phyloP scores from a whole-genome alignment of 2,888 invertebrate genomes.

The Rhamnusium bicolor region DNA sequence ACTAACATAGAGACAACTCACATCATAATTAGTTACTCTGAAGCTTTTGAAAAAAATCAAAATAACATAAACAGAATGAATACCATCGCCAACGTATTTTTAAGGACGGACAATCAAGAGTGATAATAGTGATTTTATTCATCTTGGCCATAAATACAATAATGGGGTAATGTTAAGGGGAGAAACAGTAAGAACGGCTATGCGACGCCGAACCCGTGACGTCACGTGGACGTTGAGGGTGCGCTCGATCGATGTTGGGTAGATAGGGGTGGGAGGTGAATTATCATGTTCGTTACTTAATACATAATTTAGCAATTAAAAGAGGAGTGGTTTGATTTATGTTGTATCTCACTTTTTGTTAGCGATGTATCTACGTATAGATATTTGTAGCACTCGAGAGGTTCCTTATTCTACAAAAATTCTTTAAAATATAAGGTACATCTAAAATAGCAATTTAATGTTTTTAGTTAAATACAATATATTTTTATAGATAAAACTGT shows the following conservation, averaged over 20 bases:
- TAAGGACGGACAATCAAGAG: background rate
- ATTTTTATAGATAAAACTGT: too few species aligned
- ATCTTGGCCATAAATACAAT: background rate
- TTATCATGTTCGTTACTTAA: constrained; percentile 38
- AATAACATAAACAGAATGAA: too few species aligned
- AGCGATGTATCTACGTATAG: background rate
- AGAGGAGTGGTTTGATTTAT: constrained; percentile 33
- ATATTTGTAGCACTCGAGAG: background rate
- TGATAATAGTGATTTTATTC: constrained; percentile 14
- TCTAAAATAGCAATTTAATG: background rate
- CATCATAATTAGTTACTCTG: too few species aligned
- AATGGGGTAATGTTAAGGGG: background rate
- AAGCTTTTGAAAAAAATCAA: too few species aligned
- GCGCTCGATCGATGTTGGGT: constrained; percentile 51
- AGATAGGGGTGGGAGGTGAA: constrained; percentile 25
- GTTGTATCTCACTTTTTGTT: background rate
- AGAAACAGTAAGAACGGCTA: constrained; percentile 37
- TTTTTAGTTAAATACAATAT: background rate
- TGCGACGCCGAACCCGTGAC: constrained; percentile 55
- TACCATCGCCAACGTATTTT: background rate
- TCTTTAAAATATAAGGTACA: background rate
- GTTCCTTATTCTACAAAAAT: background rate
- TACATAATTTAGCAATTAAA: constrained; percentile 46
- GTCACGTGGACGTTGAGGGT: constrained; percentile 53
- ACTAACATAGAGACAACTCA: too few species aligned